Evolutionary conservation across 1,140 invertebrate species (phyloP), one percentile per base, ranked within the genome.

Genomic region (Araneus ventricosus): DNA sequence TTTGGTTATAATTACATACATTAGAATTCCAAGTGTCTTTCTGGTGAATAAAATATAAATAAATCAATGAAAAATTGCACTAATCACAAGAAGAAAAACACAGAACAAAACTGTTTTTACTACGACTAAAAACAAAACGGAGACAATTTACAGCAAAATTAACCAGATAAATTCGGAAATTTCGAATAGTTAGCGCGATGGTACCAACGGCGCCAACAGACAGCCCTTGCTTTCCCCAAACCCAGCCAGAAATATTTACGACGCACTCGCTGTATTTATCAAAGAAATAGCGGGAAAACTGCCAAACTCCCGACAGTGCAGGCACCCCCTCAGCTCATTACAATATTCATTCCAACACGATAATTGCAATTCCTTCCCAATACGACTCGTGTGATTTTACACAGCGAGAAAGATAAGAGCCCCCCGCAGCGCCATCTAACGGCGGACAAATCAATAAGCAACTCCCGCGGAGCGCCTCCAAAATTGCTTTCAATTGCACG

Each of bases 301-400:
- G 70, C 70, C 70, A 84, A 52, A 52, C 80, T n/a, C 39, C 27
- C 14, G 63, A 30, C 63, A 30, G 39, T 10, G 80, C 80, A n/a
- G 39, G 22, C 80, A 24, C 80, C 39, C 39, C 39, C 39, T 39
- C 39, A 24, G 22, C 79, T 84, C 80, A 84, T 84, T 84, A 84
- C 37, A 84, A 84, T 84, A 84, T 84, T 84, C 80, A 84, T 84
- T 84, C 30, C 27, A 37, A 52, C 80, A 45, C 39, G 80, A 84
- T 84, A 84, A 84, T 84, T 84, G 80, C 80, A 84, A 84, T 84
- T 84, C 80, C 80, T 84, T 84, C 17, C 80, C 80, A 84, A 84
- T 84, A 52, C 80, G 22, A 84, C 39, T 39, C 27, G 39, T 84
- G 80, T 45, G 80, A 84, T 84, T 84, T 41, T 39, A 22, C 39